Percentiles rank a stretch among this genome's conserved stretches.
Conservation (phyloP, 2,113 vertebrate genomes). For the Anolis sagrei region DNA sequence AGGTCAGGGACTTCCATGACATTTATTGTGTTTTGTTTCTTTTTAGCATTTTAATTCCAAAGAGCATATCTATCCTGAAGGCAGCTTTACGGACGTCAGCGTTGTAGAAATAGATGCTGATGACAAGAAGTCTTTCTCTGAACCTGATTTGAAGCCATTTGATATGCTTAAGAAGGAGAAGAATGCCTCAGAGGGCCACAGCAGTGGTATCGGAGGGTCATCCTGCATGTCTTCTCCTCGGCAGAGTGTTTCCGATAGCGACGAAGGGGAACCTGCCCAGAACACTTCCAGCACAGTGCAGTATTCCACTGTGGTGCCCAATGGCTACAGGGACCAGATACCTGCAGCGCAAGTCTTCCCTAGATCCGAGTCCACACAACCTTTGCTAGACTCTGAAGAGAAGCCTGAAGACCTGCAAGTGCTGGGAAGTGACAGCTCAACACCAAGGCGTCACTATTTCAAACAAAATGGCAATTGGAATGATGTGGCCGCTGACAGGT, state of each 20-base stretch:
- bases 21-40: slow-evolving; percentile 33
- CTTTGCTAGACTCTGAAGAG: slow-evolving; percentile 91
- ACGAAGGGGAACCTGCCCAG: slow-evolving; percentile 88
- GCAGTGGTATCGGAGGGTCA: slow-evolving; percentile 96
- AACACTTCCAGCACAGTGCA: slow-evolving; percentile 93
- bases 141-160: slow-evolving; percentile 86
- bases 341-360: slow-evolving; percentile 85
- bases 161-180: slow-evolving; percentile 92
- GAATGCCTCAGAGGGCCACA: slow-evolving; percentile 92
- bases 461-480: slow-evolving; percentile 74
- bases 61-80: slow-evolving; percentile 82
- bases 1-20: not conserved
- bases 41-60: slow-evolving; percentile 84
- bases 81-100: slow-evolving; percentile 86
- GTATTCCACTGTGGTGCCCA: slow-evolving; percentile 93
- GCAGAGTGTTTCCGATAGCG: slow-evolving; percentile 92
- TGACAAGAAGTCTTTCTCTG: slow-evolving; percentile 81
- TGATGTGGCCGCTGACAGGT: slow-evolving; percentile 59
- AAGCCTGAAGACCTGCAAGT: slow-evolving; percentile 76
- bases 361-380: slow-evolving; percentile 95
- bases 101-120: slow-evolving; percentile 89
- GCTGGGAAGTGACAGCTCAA: slow-evolving; percentile 57
- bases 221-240: slow-evolving; percentile 96
- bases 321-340: slow-evolving; percentile 91
- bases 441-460: slow-evolving; percentile 76